These are phyloP conservation scores for Myrmecobius fasciatus DNA, from an alignment of 2,113 vertebrate genomes.

Conservation along the genomic window DNA sequence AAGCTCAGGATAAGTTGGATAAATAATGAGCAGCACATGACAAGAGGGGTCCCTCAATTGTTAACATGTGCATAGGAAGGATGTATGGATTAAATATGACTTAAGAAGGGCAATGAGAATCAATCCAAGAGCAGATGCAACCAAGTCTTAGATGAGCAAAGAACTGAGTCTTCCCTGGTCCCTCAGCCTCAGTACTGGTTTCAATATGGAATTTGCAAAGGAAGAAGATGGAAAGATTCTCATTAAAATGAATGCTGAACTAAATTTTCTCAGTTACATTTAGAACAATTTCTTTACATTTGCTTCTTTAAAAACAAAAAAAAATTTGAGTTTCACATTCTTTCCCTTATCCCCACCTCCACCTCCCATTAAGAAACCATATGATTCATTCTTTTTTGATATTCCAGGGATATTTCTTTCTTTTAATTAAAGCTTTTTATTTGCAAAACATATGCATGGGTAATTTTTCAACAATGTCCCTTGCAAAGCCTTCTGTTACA, in stretches of 20 bases:
- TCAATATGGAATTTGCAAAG: background rate
- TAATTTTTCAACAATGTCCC: no score
- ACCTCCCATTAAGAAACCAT: no score
- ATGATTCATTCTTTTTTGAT: no score
- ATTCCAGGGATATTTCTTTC: no score
- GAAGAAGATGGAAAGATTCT: slow-evolving; percentile 29
- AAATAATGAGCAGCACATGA: slow-evolving; percentile 33
- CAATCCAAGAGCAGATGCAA: background rate
- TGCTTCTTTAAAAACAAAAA: no score
- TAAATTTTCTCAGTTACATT: no score
- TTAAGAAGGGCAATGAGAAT: slow-evolving; percentile 2
- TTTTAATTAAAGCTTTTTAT: no score
- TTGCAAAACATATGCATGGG: no score
- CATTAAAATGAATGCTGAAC: slow-evolving; percentile 12
- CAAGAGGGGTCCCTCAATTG: background rate
- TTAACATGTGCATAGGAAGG: slow-evolving; percentile 35
- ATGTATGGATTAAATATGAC: slow-evolving; percentile 26
- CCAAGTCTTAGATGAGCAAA: slow-evolving; percentile 26
- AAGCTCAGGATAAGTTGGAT: slow-evolving; percentile 48
- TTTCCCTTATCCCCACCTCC: no score
- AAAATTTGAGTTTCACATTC: no score
- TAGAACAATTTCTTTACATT: no score
- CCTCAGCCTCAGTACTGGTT: background rate
- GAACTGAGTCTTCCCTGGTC: background rate
- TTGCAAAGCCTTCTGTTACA: no score